phyloP scores from a whole-genome alignment of 2,797 vertebrate species.

The Toxotes lorentzi region DNA sequence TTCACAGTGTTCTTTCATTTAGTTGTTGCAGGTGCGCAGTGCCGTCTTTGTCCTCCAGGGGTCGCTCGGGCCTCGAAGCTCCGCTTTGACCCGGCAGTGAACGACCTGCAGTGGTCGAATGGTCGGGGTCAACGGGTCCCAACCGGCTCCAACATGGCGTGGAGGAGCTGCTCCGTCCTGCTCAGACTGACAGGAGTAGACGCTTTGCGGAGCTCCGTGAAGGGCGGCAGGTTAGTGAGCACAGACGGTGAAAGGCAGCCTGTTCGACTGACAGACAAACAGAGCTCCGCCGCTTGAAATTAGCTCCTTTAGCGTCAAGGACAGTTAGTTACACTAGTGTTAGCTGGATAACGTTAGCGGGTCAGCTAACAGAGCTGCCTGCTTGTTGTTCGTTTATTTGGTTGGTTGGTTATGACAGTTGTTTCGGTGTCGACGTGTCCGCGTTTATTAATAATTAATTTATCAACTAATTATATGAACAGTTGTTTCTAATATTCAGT shows the following conservation, averaged over 20 bases:
- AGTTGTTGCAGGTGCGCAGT: not conserved
- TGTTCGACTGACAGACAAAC: not conserved
- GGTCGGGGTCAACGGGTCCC: constrained; percentile 25
- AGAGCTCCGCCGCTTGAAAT: not conserved
- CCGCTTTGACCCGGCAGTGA: constrained; percentile 44
- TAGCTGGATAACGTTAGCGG: constrained; percentile 24
- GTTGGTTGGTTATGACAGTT: too few relatives aligned
- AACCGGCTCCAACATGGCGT: constrained; percentile 78
- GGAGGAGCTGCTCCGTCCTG: constrained; percentile 72
- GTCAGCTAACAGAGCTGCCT: constrained; percentile 22
- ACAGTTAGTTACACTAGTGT: not conserved
- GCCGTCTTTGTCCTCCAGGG: not conserved
- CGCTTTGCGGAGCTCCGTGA: constrained; percentile 35
- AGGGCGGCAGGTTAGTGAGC: constrained; percentile 68
- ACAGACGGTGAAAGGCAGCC: not conserved
- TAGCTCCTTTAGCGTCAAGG: constrained; percentile 24
- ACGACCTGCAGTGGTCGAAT: not conserved
- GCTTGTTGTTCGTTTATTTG: not conserved
- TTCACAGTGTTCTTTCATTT: not conserved
- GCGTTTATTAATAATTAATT: fast-evolving
- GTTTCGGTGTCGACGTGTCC: too few relatives aligned
- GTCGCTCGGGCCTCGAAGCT: not conserved
- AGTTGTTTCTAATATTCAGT: not conserved
- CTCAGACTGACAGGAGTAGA: constrained; percentile 61
- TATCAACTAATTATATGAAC: not conserved